Evolutionary conservation across 2,797 vertebrate genomes (phyloP).

Genomic region (Tiaroga cobitis): DNA sequence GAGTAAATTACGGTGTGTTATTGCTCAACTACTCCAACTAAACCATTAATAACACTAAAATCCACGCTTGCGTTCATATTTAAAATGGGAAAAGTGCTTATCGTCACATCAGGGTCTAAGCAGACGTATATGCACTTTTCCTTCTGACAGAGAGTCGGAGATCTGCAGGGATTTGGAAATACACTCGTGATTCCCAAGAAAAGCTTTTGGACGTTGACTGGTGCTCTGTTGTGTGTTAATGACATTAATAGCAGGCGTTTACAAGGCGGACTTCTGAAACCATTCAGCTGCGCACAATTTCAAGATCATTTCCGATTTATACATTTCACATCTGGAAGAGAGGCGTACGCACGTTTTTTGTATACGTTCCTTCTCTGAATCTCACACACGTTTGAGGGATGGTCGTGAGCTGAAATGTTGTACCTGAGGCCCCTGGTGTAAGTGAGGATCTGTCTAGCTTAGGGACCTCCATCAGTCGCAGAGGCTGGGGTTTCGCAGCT

Average conservation of each 20-base stretch:
- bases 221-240: not conserved
- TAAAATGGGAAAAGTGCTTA: no score
- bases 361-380: not conserved
- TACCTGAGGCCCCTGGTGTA: not conserved
- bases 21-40: no score
- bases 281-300: not conserved
- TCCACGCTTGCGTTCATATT: no score
- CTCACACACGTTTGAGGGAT: not conserved
- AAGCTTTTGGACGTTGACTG: not conserved
- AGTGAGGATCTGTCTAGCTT: not conserved
- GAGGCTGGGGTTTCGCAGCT: slow-evolving; percentile 30
- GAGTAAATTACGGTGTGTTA: not conserved
- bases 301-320: not conserved
- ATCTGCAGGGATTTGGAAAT: not conserved
- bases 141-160: not conserved
- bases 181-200: not conserved
- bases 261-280: not conserved
- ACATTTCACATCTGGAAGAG: not conserved
- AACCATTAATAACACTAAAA: not conserved
- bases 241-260: not conserved
- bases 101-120: not conserved
- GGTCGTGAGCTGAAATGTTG: not conserved
- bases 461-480: not conserved
- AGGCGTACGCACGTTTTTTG: no score
- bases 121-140: not conserved